Conservation (phyloP, 2,113 vertebrate species). For the Myiagra hebetior region DNA sequence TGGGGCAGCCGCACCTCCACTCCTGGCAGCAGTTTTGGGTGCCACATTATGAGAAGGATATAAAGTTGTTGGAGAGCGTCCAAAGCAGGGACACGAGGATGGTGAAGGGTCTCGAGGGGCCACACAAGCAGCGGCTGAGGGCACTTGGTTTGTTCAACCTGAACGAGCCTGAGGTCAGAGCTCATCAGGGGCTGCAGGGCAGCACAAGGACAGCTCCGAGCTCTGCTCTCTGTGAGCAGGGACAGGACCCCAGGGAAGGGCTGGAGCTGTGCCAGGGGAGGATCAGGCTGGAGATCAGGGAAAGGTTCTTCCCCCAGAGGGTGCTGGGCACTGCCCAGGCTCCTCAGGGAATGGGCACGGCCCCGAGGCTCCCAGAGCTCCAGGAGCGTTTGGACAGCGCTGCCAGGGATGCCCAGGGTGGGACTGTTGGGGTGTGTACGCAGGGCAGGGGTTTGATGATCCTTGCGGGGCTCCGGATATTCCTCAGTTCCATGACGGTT, state of each 20-base stretch:
- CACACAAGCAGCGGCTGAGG: neutral
- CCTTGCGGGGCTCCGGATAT: accelerated
- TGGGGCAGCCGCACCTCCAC: neutral
- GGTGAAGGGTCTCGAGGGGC: neutral
- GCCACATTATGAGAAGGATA: neutral
- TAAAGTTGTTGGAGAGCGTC: neutral
- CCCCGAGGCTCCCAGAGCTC: neutral
- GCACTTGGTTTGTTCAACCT: neutral
- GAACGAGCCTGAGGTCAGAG: neutral
- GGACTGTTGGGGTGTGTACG: neutral
- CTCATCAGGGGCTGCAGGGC: neutral
- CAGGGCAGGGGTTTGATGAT: neutral
- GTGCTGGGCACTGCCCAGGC: neutral
- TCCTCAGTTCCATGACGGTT: accelerated
- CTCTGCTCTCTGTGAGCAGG: neutral
- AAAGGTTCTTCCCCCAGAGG: neutral
- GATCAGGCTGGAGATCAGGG: accelerated
- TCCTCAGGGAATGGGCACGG: neutral
- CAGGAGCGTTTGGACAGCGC: accelerated
- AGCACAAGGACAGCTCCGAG: neutral
- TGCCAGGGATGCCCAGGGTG: accelerated
- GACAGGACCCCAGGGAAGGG: neutral
- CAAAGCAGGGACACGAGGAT: neutral
- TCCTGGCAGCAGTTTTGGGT: neutral
- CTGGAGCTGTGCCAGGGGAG: neutral